These are phyloP conservation scores for Falco naumanni DNA, from an alignment of 2,797 vertebrate genomes.

Conservation along the genomic window DNA sequence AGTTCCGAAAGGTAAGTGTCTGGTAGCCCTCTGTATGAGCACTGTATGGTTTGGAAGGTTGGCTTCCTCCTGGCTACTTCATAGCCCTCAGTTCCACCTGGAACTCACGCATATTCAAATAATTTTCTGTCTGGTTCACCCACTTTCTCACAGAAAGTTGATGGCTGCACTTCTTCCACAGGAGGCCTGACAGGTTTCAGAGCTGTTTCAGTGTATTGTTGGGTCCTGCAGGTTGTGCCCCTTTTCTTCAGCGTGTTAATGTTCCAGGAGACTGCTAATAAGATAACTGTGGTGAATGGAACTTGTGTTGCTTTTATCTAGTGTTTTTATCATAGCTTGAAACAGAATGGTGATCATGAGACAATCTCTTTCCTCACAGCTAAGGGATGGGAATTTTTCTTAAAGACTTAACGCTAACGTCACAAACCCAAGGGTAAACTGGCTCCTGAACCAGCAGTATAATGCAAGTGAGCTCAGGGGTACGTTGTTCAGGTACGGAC, in stretches of 20 bases:
- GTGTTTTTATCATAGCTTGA: not conserved
- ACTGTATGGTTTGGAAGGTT: rapidly evolving
- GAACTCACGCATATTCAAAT: not conserved
- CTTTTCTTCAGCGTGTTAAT: not conserved
- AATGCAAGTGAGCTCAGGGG: not conserved
- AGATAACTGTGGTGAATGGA: not conserved
- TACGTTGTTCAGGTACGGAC: not conserved
- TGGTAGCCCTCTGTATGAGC: not conserved
- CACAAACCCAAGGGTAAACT: not conserved
- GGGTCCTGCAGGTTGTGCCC: not conserved
- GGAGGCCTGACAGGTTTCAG: not conserved
- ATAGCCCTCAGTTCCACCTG: not conserved
- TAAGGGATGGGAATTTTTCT: not conserved
- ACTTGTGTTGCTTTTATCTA: not conserved
- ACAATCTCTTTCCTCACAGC: not conserved
- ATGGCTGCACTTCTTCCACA: not conserved
- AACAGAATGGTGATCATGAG: not conserved
- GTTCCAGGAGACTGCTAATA: not conserved
- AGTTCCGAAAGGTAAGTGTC: not conserved
- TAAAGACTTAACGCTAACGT: not conserved
- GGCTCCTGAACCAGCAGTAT: not conserved
- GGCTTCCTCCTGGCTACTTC: not conserved
- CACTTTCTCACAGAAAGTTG: not conserved
- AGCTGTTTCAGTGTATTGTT: not conserved
- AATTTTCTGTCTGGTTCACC: not conserved